Evolutionary conservation across 2,113 vertebrate genomes (phyloP), one percentile per base, ranked within the genome.

Genomic region (Castor canadensis): DNA sequence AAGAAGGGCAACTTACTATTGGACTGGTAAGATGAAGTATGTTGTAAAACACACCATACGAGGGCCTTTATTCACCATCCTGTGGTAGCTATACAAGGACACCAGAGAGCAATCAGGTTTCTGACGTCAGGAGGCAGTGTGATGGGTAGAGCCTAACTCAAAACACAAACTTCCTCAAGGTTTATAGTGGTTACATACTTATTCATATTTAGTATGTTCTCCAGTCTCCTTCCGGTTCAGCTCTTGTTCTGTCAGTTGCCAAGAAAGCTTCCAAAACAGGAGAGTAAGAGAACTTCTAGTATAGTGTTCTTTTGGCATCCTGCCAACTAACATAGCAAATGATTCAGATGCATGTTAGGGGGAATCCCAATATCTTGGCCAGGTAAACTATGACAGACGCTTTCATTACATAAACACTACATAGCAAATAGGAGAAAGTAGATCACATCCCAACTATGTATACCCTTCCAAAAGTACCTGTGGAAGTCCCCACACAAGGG

Each of bases 1-100:
- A 99, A 97, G 98, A 99, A 3, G 99, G 98, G 9, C 98, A 99
- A 60, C 98, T 99, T 82, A 99, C 99, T 3, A 98, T 99, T n/a
- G 99, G 99, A 35, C 97, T 99, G 99, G 99, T 99, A 97, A 98
- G 99, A 98, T 92, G 87, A 47, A 52, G 28, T 85, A 56, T 0
- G 7, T 80, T 13, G 5, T n/a, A 11, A 54, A 64, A 43, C 24
- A 45, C 35, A 30, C 64, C 13, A 17, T 9, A 0, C 5, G 45
- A 30, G 5, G 3, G 32, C n/a, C 87, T 58, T 40, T 58, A 58
- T 71, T 76, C 47, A 26, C 75, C 11, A 15, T 79, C 56, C 73
- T 38, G 45, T 12, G 17, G 0, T 17, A 75, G 45, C 77, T 66
- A 1, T 35, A 2, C 43, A n/a, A 49, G 47, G 60, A n/a, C 35